Base-by-base conservation (phyloP, 2,797 vertebrate genomes). In the Mus spretus region DNA sequence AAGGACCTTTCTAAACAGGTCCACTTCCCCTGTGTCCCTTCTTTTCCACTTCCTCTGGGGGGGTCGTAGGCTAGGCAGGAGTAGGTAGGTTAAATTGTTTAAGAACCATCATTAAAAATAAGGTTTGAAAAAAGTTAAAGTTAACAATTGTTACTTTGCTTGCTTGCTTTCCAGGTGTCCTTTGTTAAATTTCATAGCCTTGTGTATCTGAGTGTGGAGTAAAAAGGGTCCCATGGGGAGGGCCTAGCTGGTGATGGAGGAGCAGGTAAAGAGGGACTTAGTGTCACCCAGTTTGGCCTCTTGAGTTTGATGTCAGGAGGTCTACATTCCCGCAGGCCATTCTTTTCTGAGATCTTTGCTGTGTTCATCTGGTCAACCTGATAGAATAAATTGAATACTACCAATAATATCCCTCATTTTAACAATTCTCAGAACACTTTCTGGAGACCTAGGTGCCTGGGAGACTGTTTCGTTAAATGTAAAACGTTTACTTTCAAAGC, bases 371-470 rank as follows among this genome's bases (percentile, higher is more conserved):
- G 19, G n/a, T 8, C 0, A 2, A 37, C 65, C 24, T 40, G 59
- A 55, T 0, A 26, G 61, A 74, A 74, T 50, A 12, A 22, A 26
- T 3, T 6, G 5, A 2, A 11, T 3, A 0, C 2, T 20, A 75
- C 31, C 31, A 47, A 44, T 15, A 0, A 13, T 63, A 40, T 89
- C n/a, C 19, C 2, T 24, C 55, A 31, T 6, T 12, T 13, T 37
- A 53, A 3, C 6, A 17, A 12, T 22, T 20, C 50, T 55, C 20
- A 24, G 17, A 1, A 2, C 24, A 4, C 7, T 17, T 50, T 70
- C 44, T 44, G 28, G n/a, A 37, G 47, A 4, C 10, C 5, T 89
- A 53, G n/a, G 3, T 2, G 24, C 53, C 3, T 5, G 17, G 6
- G 4, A 53, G 20, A 20, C 22, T 34, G 50, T 59, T 82, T 61